Percentiles rank a stretch among this genome's conserved stretches.
These are phyloP conservation scores for Pituophis catenifer DNA, from an alignment of 2,113 vertebrate species.

Conservation along the genomic window DNA sequence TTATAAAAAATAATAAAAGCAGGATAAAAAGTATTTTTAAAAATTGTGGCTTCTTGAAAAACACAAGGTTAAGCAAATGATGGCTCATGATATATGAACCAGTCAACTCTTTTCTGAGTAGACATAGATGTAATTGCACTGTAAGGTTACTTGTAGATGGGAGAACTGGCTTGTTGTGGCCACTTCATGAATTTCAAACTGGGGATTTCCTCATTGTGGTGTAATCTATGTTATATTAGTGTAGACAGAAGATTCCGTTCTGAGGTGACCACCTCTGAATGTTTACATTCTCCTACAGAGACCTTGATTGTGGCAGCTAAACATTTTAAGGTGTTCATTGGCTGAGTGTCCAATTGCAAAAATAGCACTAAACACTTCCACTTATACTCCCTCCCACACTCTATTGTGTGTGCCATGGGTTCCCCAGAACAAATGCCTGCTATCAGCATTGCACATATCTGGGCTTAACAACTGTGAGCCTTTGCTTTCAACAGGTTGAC, in stretches of 20 bases:
- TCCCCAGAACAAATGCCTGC: conserved; percentile 29
- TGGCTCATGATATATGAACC: neutral
- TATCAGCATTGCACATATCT: conserved; percentile 19
- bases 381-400: neutral
- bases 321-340: neutral
- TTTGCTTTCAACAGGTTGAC: neutral
- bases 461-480: conserved; percentile 40
- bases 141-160: neutral
- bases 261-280: neutral
- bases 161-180: neutral
- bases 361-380: neutral
- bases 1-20: too few relatives aligned
- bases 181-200: neutral
- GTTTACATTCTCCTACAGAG: neutral
- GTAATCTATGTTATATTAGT: neutral
- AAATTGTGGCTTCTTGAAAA: neutral
- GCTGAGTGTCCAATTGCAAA: conserved; percentile 28
- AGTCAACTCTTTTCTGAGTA: neutral
- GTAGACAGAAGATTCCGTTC: neutral
- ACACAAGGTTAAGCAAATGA: neutral
- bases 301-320: neutral
- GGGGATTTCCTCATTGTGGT: neutral
- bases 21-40: too few relatives aligned
- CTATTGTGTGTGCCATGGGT: neutral
- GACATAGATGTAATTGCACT: neutral